Conservation (phyloP, 2,888 invertebrate genomes). For the Pachliopta kotzebuea region DNA sequence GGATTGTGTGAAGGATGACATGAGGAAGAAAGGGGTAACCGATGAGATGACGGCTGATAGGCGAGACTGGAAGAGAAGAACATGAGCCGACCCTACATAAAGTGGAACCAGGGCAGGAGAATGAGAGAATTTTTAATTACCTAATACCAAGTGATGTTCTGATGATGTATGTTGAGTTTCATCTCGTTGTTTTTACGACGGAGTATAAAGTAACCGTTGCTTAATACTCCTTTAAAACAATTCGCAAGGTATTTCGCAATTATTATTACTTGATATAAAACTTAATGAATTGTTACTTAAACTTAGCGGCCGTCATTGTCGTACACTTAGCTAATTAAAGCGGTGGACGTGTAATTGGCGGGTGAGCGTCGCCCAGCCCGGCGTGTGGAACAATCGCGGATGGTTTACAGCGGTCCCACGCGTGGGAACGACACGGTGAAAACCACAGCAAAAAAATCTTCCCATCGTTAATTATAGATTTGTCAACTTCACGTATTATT, state of each 20-base stretch:
- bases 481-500: constrained; percentile 20
- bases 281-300: constrained; percentile 18
- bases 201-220: no score
- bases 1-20: no score
- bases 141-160: no score
- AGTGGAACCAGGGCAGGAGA: no score
- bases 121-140: no score
- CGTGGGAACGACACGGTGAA: constrained; percentile 17
- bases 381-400: constrained; percentile 17
- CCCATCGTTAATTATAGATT: constrained; percentile 27
- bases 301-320: constrained; percentile 16
- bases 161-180: no score
- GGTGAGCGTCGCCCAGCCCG: constrained; percentile 17
- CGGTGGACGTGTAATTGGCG: constrained; percentile 5
- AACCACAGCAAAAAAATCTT: constrained; percentile 21
- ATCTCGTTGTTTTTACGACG: no score
- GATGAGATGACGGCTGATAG: no score
- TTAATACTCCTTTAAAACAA: neutral
- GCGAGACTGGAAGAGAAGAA: no score
- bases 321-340: constrained; percentile 24
- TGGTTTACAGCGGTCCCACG: constrained; percentile 13
- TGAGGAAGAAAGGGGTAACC: no score
- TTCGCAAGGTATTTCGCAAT: constrained; percentile 2
- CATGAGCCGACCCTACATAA: no score
- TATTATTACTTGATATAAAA: constrained; percentile 15